phyloP scores from a whole-genome alignment of 1,140 invertebrate genomes.

The Triops cancriformis region DNA sequence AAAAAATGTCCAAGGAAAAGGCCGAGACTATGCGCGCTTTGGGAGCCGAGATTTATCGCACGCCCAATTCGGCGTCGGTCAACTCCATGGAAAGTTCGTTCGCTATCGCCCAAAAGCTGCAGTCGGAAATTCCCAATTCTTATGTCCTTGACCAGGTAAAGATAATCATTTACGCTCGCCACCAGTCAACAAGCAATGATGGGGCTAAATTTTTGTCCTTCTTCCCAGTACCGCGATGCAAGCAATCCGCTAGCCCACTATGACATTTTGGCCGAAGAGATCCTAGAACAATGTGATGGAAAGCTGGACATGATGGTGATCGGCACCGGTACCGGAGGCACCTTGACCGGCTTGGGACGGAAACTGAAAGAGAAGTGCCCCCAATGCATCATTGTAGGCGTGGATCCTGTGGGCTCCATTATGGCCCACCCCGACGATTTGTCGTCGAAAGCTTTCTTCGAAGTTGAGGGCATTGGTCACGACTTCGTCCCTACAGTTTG shows the following conservation, averaged over 20 bases:
- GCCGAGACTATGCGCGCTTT: slow-evolving; percentile 33
- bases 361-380: slow-evolving; percentile 33
- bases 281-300: slow-evolving; percentile 34
- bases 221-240: slow-evolving; percentile 31
- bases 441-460: slow-evolving; percentile 46
- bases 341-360: slow-evolving; percentile 33
- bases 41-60: slow-evolving; percentile 36
- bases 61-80: slow-evolving; percentile 26
- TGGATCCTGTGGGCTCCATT: slow-evolving; percentile 52
- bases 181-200: not conserved
- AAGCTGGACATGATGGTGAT: slow-evolving; percentile 35
- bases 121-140: slow-evolving; percentile 34
- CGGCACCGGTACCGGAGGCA: slow-evolving; percentile 33
- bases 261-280: slow-evolving; percentile 33
- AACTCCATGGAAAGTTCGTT: slow-evolving; percentile 26
- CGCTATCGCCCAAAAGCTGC: slow-evolving; percentile 31
- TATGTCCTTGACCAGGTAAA: slow-evolving; percentile 34
- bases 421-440: slow-evolving; percentile 46
- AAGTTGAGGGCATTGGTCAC: slow-evolving; percentile 58
- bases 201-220: slow-evolving; percentile 16
- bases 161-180: not conserved
- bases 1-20: slow-evolving; percentile 39
- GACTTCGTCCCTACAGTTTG: slow-evolving; percentile 54
- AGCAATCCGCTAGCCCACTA: slow-evolving; percentile 33
- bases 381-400: slow-evolving; percentile 43